Conservation (phyloP, 2,113 vertebrate species). For the Nothoprocta pentlandii region DNA sequence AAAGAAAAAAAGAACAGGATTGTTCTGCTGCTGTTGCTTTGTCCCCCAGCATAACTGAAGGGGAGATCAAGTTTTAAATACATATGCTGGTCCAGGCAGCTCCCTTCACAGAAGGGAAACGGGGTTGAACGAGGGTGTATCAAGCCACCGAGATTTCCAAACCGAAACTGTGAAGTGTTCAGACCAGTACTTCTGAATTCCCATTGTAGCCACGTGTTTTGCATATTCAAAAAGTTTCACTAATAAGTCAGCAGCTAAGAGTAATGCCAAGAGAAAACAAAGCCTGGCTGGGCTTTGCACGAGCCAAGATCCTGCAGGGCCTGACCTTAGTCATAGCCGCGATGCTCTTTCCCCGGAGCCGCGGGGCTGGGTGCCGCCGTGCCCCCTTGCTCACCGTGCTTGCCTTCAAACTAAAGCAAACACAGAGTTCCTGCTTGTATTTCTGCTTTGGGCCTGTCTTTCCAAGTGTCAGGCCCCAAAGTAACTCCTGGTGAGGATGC, state of each 20-base stretch:
- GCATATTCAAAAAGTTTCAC: conserved; percentile 44
- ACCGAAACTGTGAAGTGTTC: background rate
- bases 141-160: background rate
- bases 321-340: background rate
- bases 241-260: background rate
- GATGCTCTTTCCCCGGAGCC: background rate
- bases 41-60: background rate
- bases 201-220: background rate
- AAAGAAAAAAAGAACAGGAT: background rate
- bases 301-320: background rate
- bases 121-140: background rate
- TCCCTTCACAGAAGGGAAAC: background rate
- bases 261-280: background rate
- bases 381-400: background rate
- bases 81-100: background rate
- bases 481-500: background rate
- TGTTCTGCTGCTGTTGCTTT: background rate
- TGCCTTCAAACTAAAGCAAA: background rate
- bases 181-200: conserved; percentile 39
- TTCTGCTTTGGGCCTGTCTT: background rate
- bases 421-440: background rate
- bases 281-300: background rate
- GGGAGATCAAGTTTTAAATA: background rate
- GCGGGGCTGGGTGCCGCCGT: too few relatives aligned
- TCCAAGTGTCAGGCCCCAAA: background rate